Evolutionary conservation across 2,888 invertebrate genomes (phyloP).

Genomic region (Zaprionus lineosus): DNA sequence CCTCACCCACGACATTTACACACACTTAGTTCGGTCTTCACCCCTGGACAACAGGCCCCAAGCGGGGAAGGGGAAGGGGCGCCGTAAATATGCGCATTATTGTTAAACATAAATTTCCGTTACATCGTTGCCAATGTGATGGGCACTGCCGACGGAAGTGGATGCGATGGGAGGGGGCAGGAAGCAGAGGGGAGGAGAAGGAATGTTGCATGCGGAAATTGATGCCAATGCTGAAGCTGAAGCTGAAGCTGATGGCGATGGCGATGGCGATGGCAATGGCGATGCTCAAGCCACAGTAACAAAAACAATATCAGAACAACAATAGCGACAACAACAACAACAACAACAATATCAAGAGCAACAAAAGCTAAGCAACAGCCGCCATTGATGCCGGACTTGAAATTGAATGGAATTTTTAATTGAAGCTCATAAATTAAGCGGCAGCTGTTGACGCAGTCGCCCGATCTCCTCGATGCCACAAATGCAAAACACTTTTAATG

Average conservation of each 20-base stretch:
- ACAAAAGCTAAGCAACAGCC: conserved; percentile 29
- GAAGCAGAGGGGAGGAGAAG: neutral
- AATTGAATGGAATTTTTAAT: conserved; percentile 70
- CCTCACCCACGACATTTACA: neutral
- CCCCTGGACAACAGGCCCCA: neutral
- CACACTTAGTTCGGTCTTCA: too few species aligned
- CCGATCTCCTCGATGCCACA: conserved; percentile 20
- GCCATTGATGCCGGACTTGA: conserved; percentile 45
- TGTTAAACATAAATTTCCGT: conserved; percentile 76
- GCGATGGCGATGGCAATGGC: too few species aligned
- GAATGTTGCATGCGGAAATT: conserved; percentile 47
- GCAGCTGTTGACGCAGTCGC: conserved; percentile 20
- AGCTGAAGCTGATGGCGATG: too few species aligned
- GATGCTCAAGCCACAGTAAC: too few species aligned
- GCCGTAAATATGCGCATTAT: conserved; percentile 62
- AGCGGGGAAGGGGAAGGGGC: neutral
- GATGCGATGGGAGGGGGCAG: neutral
- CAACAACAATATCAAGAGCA: neutral
- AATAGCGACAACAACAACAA: neutral
- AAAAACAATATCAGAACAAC: neutral
- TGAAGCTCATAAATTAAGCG: conserved; percentile 75
- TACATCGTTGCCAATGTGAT: conserved; percentile 28
- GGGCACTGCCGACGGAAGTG: neutral
- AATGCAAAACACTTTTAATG: conserved; percentile 36
- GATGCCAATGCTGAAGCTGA: conserved; percentile 34